Percentiles rank a stretch among this genome's conserved stretches.
phyloP scores from a whole-genome alignment of 2,888 invertebrate species.

The Macrosoma leucophasiata region DNA sequence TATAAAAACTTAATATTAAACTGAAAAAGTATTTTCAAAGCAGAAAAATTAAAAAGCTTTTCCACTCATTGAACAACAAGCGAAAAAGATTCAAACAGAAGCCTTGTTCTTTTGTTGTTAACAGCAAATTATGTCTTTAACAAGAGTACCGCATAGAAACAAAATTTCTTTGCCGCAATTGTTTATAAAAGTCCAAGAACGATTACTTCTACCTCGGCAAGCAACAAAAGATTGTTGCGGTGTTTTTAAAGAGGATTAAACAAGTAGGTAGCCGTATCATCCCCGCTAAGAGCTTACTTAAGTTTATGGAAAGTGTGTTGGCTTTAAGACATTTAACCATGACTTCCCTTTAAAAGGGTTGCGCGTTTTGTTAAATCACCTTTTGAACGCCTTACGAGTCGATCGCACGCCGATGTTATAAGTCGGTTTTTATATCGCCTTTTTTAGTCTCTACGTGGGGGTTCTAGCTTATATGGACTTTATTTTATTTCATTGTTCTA shows the following conservation, averaged over 20 bases:
- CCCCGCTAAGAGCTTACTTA: conserved; percentile 65
- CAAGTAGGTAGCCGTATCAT: conserved; percentile 67
- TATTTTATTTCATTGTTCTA: conserved; percentile 56
- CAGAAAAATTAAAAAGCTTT: conserved; percentile 11
- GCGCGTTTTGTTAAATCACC: conserved; percentile 68
- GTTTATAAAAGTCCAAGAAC: conserved; percentile 56
- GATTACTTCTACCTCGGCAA: conserved; percentile 57
- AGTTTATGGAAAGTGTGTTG: conserved; percentile 68
- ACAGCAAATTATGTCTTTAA: conserved; percentile 49
- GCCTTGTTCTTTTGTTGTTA: conserved; percentile 38
- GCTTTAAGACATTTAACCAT: conserved; percentile 62
- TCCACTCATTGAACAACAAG: conserved; percentile 16
- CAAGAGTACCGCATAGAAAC: conserved; percentile 40
- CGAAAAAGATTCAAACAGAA: conserved; percentile 28
- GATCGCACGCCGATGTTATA: conserved; percentile 54
- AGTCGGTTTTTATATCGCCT: conserved; percentile 52
- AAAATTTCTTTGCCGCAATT: conserved; percentile 57
- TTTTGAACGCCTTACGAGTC: conserved; percentile 49
- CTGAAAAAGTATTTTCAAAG: too few species aligned
- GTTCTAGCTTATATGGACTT: conserved; percentile 51
- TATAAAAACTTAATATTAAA: too few species aligned
- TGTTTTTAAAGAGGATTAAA: conserved; percentile 64
- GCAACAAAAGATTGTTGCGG: conserved; percentile 66
- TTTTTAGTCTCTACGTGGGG: conserved; percentile 59
- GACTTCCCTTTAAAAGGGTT: conserved; percentile 70